phyloP scores from a whole-genome alignment of 2,113 vertebrate species.

The Prochilodus magdalenae region DNA sequence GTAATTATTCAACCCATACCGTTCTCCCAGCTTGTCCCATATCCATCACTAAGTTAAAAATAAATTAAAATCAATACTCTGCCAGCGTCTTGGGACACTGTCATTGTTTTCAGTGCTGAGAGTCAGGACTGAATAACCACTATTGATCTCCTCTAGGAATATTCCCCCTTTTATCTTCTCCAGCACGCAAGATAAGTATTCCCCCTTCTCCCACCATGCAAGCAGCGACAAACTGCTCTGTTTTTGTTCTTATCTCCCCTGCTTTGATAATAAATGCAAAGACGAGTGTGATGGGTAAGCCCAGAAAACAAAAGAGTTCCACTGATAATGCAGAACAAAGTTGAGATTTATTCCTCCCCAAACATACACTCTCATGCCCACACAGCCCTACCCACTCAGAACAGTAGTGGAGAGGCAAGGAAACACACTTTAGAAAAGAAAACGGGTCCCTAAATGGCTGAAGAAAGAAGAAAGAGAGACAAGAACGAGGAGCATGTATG shows the following conservation, averaged over 20 bases:
- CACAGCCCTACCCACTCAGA: constrained; percentile 15
- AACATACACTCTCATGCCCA: constrained; percentile 26
- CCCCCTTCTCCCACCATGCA: constrained; percentile 55
- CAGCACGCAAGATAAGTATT: constrained; percentile 69
- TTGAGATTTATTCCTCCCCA: constrained; percentile 70
- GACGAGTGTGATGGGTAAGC: constrained; percentile 57
- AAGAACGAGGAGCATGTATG: neutral
- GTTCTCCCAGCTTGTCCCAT: constrained; percentile 76
- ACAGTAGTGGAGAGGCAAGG: neutral
- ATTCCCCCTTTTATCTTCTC: constrained; percentile 80
- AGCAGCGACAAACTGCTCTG: constrained; percentile 62
- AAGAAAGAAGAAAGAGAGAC: constrained; percentile 59
- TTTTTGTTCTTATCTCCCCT: constrained; percentile 66
- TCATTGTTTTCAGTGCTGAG: constrained; percentile 71
- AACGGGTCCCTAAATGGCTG: constrained; percentile 71
- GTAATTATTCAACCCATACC: constrained; percentile 80
- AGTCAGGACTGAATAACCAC: constrained; percentile 77
- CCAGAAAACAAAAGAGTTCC: constrained; percentile 49
- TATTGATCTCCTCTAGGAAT: constrained; percentile 81
- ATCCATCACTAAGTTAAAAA: constrained; percentile 85
- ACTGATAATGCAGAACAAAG: constrained; percentile 60
- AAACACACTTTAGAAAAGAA: constrained; percentile 71
- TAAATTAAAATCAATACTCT: constrained; percentile 83
- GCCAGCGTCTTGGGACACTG: constrained; percentile 72
- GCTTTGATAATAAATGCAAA: constrained; percentile 68